Base-by-base conservation (phyloP, 2,888 invertebrate species). In the Aphelenchoides bicaudatus region DNA sequence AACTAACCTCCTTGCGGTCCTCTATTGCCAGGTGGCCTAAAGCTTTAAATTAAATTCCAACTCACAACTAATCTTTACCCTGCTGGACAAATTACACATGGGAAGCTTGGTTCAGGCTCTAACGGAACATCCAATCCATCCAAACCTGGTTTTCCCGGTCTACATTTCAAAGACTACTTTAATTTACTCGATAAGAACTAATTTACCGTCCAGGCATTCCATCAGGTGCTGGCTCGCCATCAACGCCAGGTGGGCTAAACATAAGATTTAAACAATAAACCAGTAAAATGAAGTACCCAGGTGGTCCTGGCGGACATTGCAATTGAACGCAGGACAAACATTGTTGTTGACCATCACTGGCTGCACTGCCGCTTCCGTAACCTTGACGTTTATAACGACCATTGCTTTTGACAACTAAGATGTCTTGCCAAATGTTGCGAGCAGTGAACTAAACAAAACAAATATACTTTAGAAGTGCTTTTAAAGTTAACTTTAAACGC, bases 61-160 rank as follows among this genome's bases (percentile, higher is more conserved):
- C 10, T 13, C 13, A 13, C 8, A 43, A 21, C 43, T 13, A 6
- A 51, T 28, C 58, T 51, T 25, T 51, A 55, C 8, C 77, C 78
- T 10, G 78, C 72, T 21, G 78, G 78, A 57, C 77, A 78, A 47
- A 78, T 73, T 16, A 78, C 75, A 58, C 69, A 78, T 39, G 78
- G 78, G 67, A 75, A 76, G 21, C 70, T 67, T n/a, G 76, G 78
- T 63, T 78, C 78, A 10, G 75, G 75, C 28, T 78, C 78, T 3
- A 77, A 67, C 6, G 76, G 74, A 43, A 78, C 69, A 56, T 78
- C 78, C 25, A 78, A 62, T 1, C 78, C 78, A 43, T 78, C 78
- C 25, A 78, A 66, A 46, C 78, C 78, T 13, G 76, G 72, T 56
- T 78, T 78, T 58, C 74, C 72, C 13, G 65, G 64, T 8, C 69